Evolutionary conservation across 2,888 invertebrate species (phyloP), one percentile per base, ranked within the genome.

Genomic region (Hyposoter dolosus): DNA sequence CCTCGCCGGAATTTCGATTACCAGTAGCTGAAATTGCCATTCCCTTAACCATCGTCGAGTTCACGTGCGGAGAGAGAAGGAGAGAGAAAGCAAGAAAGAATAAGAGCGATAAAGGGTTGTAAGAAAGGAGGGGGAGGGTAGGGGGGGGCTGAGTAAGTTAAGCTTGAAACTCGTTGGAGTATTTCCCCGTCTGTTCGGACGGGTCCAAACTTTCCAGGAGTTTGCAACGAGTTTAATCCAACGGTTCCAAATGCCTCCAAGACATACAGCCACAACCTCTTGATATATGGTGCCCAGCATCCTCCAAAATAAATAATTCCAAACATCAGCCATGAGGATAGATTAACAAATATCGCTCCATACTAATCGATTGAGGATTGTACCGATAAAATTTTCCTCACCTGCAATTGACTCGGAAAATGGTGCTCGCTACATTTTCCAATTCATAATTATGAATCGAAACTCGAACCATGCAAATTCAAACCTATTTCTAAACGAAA

Each of bases 1-100:
- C 80, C 83, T 83, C 71, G 71, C 40, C 80, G 45, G 72, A 86
- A 83, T 86, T 83, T 83, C 83, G 86, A 85, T 85, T 83, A 71
- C 71, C 72, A 79, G 80, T 72, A 45, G 63, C 63, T 77, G 76
- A 77, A 77, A 83, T 71, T 77, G 71, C 71, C 76, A 60, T 69
- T 69, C 56, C 82, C 60, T 45, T 53, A 77, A 83, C 74, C 76
- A 83, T 83, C 80, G 66, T 69, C 74, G 79, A 71, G 76, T 53
- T 69, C 19, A 12, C 63, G 69, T 63, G 76, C 76, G 63, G 65
- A 50, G 28, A 69, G 53, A 53, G 63, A 50, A 63, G 40, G 28
- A 45, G 68, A 60, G 82, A 56, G 65, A 15, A 50, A 71, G 60
- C 47, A 40, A 5, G 45, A 5, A 53, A 82, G 68, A 82, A 63